These are phyloP conservation scores for Baccha elongata DNA, from an alignment of 2,888 invertebrate genomes.

Conservation along the genomic window DNA sequence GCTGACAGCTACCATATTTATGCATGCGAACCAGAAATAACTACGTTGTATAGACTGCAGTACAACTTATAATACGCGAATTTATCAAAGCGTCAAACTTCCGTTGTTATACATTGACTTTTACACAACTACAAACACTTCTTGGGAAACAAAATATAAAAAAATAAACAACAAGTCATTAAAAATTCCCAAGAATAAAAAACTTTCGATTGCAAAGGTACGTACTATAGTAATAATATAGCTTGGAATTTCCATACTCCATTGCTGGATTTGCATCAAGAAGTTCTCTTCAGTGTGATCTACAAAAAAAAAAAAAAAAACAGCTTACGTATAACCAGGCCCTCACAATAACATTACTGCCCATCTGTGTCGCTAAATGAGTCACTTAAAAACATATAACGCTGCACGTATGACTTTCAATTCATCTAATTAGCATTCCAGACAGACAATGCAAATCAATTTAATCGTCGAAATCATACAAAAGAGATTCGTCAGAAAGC, in stretches of 20 bases:
- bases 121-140: too few species aligned
- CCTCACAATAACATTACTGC: slow-evolving; percentile 18
- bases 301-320: slow-evolving; percentile 59
- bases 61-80: too few species aligned
- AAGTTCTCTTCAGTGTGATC: slow-evolving; percentile 36
- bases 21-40: too few species aligned
- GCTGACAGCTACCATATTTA: too few species aligned
- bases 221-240: too few species aligned
- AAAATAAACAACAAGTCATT: background rate
- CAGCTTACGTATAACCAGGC: slow-evolving; percentile 35
- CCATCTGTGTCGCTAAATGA: too few species aligned
- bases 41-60: too few species aligned
- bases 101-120: too few species aligned
- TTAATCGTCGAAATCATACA: slow-evolving; percentile 67
- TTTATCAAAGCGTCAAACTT: too few species aligned
- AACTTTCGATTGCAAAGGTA: background rate
- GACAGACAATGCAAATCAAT: slow-evolving; percentile 58
- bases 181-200: slow-evolving; percentile 37
- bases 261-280: slow-evolving; percentile 18
- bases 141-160: slow-evolving; percentile 3
- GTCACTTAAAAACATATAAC: slow-evolving; percentile 23
- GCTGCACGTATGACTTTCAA: slow-evolving; percentile 69
- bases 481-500: slow-evolving; percentile 65
- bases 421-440: slow-evolving; percentile 58
- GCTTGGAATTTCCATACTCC: too few species aligned